Evolutionary conservation across 2,888 invertebrate species (phyloP).

Genomic region (Rotaria socialis): DNA sequence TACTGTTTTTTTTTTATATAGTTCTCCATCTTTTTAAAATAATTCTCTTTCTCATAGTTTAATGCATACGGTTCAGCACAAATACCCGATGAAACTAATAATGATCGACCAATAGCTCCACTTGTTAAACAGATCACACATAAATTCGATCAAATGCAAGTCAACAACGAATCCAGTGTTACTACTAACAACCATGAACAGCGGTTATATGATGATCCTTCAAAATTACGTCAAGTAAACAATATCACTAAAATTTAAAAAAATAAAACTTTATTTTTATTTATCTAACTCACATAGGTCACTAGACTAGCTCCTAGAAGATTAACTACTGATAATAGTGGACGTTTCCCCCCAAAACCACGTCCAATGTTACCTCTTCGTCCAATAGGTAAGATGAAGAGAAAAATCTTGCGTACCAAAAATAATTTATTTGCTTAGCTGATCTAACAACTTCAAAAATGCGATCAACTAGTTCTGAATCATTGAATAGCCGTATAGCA

Average conservation of each 20-base stretch:
- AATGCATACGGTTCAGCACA: background rate
- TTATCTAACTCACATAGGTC: background rate
- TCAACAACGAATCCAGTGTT: too few species aligned
- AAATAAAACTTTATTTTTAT: background rate
- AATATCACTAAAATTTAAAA: background rate
- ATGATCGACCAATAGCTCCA: background rate
- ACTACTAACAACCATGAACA: too few species aligned
- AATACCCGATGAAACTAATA: too few species aligned
- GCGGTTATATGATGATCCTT: background rate
- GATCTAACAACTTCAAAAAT: background rate
- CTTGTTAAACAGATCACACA: slow-evolving; percentile 9
- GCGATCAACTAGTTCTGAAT: background rate
- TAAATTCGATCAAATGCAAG: background rate
- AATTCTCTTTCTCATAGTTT: background rate
- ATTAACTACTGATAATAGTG: background rate
- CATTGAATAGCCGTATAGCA: background rate
- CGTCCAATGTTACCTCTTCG: background rate
- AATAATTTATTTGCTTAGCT: background rate
- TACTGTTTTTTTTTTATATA: background rate
- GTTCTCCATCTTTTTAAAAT: background rate
- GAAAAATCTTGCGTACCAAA: too few species aligned
- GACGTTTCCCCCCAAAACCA: background rate
- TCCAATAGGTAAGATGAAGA: background rate
- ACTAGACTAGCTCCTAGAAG: background rate
- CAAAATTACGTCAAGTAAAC: background rate